Evolutionary conservation across 2,113 vertebrate genomes (phyloP), one percentile per base, ranked within the genome.

Genomic region (Nansenia antarctica): DNA sequence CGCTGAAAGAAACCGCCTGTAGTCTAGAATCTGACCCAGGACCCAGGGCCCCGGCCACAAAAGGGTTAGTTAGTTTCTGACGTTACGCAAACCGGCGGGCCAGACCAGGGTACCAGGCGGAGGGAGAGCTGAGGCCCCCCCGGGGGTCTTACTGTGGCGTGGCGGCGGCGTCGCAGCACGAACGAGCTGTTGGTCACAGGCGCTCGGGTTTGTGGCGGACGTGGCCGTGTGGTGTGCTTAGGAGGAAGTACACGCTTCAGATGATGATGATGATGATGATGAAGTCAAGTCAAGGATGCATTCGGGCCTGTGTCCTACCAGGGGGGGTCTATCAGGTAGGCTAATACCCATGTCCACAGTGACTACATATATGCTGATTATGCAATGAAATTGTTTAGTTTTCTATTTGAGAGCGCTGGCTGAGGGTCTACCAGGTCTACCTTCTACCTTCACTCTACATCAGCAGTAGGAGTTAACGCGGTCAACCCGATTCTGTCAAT

Each of bases 261-360:
- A 77, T 52, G 74, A 73, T 63, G 72, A 72, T 27, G 18, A 11
- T 35, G 29, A 1, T 37, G 60, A 84, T 61, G 71, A 90, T 88
- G 87, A 79, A 49, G 35, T 67, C 78, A 15, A 69, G 80, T 65
- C 85, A 80, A 69, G 82, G 85, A 73, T 89, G 86, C 62, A 52
- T 89, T 62, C 54, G 76, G 64, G 74, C 73, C 81, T 90, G 88
- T 79, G 57, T 69, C 35, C 62, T 82, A 73, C 70, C 80, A 3
- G 79, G 83, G 63, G 73, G 85, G 64, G 15, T 88, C 70, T 80
- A 86, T 78, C 87, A 89, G 86, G 88, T 91, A 86, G n/a, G n/a
- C n/a, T n/a, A n/a, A n/a, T n/a, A n/a, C n/a, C n/a, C n/a, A n/a
- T n/a, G n/a, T n/a, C n/a, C 6, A 49, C 45, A 49, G n/a, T n/a